These are phyloP conservation scores for Spodoptera picta DNA, from an alignment of 2,888 invertebrate species.

Conservation along the genomic window DNA sequence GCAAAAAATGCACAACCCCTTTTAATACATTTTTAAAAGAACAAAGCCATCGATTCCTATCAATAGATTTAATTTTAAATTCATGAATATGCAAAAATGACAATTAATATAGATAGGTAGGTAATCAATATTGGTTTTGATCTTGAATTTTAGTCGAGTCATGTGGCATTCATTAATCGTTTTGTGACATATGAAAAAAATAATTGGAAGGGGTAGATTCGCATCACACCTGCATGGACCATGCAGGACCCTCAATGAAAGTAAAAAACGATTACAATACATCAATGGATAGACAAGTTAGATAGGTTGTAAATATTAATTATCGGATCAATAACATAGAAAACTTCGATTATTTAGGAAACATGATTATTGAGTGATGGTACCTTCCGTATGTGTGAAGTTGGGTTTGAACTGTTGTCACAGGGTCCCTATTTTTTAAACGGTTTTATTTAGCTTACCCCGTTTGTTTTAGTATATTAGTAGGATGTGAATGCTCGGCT, in stretches of 20 bases:
- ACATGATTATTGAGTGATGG: too few species aligned
- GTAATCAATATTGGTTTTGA: conserved; percentile 79
- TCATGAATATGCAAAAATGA: conserved; percentile 86
- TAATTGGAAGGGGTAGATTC: conserved; percentile 38
- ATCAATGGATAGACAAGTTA: neutral
- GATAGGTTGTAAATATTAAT: too few species aligned
- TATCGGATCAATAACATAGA: too few species aligned
- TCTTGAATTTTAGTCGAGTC: conserved; percentile 73
- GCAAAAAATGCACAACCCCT: conserved; percentile 61
- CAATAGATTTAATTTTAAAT: conserved; percentile 54
- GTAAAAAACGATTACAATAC: neutral
- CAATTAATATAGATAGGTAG: conserved; percentile 66
- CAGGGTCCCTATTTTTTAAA: too few species aligned
- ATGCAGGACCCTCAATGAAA: neutral
- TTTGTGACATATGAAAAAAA: conserved; percentile 25
- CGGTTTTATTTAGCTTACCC: too few species aligned
- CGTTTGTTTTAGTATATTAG: too few species aligned
- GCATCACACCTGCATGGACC: conserved; percentile 35
- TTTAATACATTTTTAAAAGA: conserved; percentile 40
- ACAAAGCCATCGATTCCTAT: conserved; percentile 53
- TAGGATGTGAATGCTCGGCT: too few species aligned
- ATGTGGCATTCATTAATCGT: conserved; percentile 67
- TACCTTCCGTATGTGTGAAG: too few species aligned
- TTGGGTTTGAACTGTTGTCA: too few species aligned
- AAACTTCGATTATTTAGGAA: too few species aligned